Evolutionary conservation across 2,888 invertebrate species (phyloP).

Genomic region (Lochmaea crataegi): DNA sequence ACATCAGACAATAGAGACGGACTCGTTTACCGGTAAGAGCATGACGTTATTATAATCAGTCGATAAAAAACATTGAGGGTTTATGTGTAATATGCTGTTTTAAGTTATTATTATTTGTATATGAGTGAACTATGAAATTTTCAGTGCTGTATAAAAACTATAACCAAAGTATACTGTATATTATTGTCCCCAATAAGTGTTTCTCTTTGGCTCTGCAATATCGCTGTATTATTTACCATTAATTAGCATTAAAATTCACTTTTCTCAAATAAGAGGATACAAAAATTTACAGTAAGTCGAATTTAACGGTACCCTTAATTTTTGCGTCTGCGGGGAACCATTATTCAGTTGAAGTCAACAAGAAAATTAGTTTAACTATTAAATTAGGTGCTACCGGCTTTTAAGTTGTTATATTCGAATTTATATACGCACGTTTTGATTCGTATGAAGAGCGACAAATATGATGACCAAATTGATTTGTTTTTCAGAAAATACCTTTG

Average conservation of each 20-base stretch:
- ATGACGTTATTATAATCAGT: too few relatives aligned
- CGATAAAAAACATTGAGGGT: too few relatives aligned
- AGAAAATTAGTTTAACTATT: constrained; percentile 49
- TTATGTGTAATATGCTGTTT: too few relatives aligned
- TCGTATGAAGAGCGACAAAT: constrained; percentile 41
- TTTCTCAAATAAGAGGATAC: background rate
- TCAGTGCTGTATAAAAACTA: too few relatives aligned
- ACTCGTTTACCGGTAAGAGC: too few relatives aligned
- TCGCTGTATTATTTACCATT: background rate
- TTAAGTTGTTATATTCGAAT: constrained; percentile 38
- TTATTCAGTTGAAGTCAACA: constrained; percentile 53
- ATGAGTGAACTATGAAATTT: too few relatives aligned
- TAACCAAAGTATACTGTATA: too few relatives aligned
- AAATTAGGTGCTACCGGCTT: constrained; percentile 56
- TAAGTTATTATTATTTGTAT: too few relatives aligned
- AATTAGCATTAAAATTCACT: background rate
- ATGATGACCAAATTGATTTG: constrained; percentile 22
- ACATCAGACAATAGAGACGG: too few relatives aligned
- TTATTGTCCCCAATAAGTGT: too few relatives aligned
- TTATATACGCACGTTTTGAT: constrained; percentile 20
- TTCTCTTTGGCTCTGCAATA: too few relatives aligned
- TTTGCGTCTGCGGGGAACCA: constrained; percentile 36
- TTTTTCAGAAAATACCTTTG: constrained; percentile 16
- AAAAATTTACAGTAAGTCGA: constrained; percentile 14
- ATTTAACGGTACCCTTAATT: constrained; percentile 1